phyloP scores from a whole-genome alignment of 2,888 invertebrate genomes.

The Tipula lateralis region DNA sequence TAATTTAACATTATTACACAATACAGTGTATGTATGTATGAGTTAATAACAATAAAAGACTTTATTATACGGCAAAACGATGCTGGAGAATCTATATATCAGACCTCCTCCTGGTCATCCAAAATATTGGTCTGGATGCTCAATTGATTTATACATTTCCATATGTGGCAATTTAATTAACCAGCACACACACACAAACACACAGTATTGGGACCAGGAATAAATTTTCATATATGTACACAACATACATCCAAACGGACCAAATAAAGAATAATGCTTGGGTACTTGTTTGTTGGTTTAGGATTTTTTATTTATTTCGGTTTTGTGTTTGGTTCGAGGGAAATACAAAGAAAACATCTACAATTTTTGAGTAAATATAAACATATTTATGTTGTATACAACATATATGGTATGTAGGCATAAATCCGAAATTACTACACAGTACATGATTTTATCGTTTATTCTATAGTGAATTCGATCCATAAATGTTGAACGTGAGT shows the following conservation, averaged over 20 bases:
- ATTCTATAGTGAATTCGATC: not conserved
- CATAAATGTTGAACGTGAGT: not conserved
- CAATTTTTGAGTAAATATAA: not conserved
- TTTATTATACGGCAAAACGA: not conserved
- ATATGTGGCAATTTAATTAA: not conserved
- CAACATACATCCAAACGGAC: too few relatives aligned
- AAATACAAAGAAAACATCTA: not conserved
- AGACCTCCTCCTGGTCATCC: not conserved
- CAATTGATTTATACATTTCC: not conserved
- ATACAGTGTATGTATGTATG: not conserved
- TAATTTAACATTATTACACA: not conserved
- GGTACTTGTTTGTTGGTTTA: not conserved
- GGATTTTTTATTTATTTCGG: not conserved
- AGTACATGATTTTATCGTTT: not conserved
- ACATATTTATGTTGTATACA: too few relatives aligned
- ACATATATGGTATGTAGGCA: not conserved
- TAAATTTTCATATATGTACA: not conserved
- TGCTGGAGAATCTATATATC: not conserved
- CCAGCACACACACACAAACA: not conserved
- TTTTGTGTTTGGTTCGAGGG: not conserved
- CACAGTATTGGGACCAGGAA: not conserved
- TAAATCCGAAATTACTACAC: not conserved
- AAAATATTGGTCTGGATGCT: not conserved
- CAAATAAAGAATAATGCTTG: not conserved
- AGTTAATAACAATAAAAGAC: not conserved